Conservation (phyloP, 2,113 vertebrate genomes). For the Nesoenas mayeri region DNA sequence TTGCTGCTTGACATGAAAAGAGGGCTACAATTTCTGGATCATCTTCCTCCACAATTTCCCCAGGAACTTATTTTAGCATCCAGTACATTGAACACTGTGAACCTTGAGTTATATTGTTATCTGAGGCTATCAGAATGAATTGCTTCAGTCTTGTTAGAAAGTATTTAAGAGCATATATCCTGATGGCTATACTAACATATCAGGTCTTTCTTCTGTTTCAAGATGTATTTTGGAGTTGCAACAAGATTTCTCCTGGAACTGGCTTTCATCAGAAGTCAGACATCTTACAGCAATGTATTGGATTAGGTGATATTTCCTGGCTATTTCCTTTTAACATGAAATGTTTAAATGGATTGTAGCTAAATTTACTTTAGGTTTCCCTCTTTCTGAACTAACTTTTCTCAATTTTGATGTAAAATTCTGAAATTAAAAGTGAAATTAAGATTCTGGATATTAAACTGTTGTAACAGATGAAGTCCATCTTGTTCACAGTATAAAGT, state of each 20-base stretch:
- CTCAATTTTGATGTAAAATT: background rate
- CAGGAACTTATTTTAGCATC: background rate
- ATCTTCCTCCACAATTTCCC: background rate
- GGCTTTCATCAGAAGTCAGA: background rate
- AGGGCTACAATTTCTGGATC: background rate
- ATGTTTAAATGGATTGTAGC: background rate
- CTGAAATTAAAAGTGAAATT: background rate
- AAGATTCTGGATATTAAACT: background rate
- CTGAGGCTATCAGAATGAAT: background rate
- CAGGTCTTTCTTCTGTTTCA: background rate
- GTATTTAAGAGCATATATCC: background rate
- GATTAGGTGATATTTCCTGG: background rate
- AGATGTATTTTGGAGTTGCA: background rate
- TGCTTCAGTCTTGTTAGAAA: background rate
- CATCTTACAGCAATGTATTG: background rate
- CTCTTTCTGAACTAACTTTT: background rate
- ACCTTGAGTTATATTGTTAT: background rate
- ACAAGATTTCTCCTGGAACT: background rate
- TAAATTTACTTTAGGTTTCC: background rate
- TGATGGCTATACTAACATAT: background rate
- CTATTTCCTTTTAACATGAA: background rate
- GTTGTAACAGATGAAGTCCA: background rate
- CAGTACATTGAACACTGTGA: background rate
- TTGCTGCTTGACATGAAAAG: background rate
- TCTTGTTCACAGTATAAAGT: background rate